A percentile compares a stretch with the other conserved stretches of the same genome.
phyloP scores from a whole-genome alignment of 2,113 vertebrate species.

The Neopipo cinnamomea region DNA sequence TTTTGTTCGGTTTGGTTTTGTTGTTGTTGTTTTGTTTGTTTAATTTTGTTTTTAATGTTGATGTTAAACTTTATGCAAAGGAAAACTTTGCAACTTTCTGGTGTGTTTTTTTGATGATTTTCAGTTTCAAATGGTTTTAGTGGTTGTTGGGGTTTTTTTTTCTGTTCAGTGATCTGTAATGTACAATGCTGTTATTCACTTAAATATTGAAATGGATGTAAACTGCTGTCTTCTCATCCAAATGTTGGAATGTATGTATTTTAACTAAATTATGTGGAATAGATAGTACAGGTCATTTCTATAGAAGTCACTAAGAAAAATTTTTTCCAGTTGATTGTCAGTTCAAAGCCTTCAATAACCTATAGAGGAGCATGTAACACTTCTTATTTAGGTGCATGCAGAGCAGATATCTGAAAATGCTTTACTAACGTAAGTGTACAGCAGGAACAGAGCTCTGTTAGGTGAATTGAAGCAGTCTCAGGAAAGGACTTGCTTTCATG shows the following conservation, averaged over 20 bases:
- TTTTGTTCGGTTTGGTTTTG: neutral
- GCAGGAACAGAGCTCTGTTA: neutral
- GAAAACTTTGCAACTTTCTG: neutral
- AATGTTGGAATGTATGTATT: neutral
- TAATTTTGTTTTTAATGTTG: neutral
- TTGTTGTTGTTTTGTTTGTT: neutral
- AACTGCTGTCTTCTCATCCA: neutral
- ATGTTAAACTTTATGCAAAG: neutral
- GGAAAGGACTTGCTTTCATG: neutral
- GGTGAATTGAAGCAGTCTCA: neutral
- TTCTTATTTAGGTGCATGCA: neutral
- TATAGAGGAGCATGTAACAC: neutral
- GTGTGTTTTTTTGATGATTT: neutral
- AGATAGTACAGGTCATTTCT: neutral
- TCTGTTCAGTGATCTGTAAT: neutral
- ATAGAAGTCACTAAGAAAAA: neutral
- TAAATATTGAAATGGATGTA: neutral
- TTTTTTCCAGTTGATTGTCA: neutral
- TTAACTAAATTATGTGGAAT: neutral
- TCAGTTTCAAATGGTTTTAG: neutral
- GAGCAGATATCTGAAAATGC: neutral
- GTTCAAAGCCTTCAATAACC: neutral
- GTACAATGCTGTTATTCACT: neutral
- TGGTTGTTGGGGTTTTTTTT: neutral
- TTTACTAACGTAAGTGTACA: neutral